phyloP scores from a whole-genome alignment of 2,113 vertebrate genomes.

The Ameiurus melas region DNA sequence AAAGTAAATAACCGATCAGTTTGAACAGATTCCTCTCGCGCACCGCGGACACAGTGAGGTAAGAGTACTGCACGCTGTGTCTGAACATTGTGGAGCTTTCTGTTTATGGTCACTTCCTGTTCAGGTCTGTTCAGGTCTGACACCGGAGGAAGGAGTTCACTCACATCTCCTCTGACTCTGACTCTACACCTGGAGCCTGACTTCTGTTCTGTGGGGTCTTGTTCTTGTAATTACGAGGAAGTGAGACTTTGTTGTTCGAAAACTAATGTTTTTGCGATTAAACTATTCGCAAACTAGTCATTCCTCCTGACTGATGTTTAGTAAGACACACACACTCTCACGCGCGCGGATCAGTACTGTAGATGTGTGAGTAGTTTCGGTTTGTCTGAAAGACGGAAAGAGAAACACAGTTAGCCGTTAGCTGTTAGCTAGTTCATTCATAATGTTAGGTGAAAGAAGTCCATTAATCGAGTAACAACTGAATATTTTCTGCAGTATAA shows the following conservation, averaged over 20 bases:
- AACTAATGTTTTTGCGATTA: neutral
- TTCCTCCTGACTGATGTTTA: neutral
- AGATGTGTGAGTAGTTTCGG: too few species aligned
- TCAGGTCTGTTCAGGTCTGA: neutral
- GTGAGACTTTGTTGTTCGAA: neutral
- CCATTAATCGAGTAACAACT: neutral
- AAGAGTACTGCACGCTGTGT: too few species aligned
- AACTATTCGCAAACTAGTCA: too few species aligned
- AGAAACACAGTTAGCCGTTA: constrained; percentile 1
- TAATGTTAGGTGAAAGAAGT: neutral
- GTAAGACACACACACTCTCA: too few species aligned
- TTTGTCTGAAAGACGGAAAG: neutral
- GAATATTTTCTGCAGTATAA: neutral
- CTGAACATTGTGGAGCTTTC: too few species aligned
- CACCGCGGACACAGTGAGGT: neutral
- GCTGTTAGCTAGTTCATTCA: neutral
- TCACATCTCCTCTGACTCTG: too few species aligned
- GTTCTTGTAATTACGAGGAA: neutral
- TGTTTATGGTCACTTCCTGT: neutral
- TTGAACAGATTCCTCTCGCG: too few species aligned
- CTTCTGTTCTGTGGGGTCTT: too few species aligned
- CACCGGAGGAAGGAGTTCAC: neutral
- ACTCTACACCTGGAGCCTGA: too few species aligned
- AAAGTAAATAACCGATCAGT: neutral
- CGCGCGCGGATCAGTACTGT: neutral